Evolutionary conservation across 1,140 invertebrate species (phyloP), one percentile per base, ranked within the genome.

Genomic region (Drosophila arawakana): DNA sequence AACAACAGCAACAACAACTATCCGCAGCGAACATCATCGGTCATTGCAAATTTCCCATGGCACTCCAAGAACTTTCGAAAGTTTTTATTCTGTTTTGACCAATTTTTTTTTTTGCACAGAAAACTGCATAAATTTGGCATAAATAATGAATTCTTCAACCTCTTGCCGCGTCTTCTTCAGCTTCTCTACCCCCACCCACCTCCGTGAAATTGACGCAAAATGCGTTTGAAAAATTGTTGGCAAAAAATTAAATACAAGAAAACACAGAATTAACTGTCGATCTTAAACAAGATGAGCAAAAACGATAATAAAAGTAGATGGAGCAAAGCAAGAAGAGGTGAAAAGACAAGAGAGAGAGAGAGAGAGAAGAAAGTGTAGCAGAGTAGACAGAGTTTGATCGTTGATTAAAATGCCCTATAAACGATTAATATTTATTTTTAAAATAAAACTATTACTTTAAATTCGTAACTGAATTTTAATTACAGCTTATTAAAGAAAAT

Each of bases 11-110:
- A 25, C 47, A 62, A 15, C 34, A 52, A 41, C 60, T 21, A 25
- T n/a, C 25, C 7, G 10, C 47, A 41, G 52, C 57, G 44, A 59
- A 43, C 47, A 54, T 55, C 71, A 73, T 73, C 63, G 71, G n/a
- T 73, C 70, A 73, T 50, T 73, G 70, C 70, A 68, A 60, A 73
- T 73, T 73, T 73, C 71, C 63, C 71, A 73, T 73, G 71, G 47
- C 55, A 67, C 25, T 57, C 18, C 50, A 47, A 73, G 71, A 73
- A 68, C 57, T 73, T 73, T 73, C 71, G 71, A 73, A 73, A 73
- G 62, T 73, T 59, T 68, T 68, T 52, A 49, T 44, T 58, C 61
- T 41, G 11, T 11, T 44, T 11, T 58, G 15, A 11, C 41, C 41
- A 44, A 11, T 13, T 59, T 35, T 43, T 70, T 61, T 44, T 25